Evolutionary conservation across 2,797 vertebrate genomes (phyloP), one percentile per base, ranked within the genome.

Genomic region (Monodelphis domestica): DNA sequence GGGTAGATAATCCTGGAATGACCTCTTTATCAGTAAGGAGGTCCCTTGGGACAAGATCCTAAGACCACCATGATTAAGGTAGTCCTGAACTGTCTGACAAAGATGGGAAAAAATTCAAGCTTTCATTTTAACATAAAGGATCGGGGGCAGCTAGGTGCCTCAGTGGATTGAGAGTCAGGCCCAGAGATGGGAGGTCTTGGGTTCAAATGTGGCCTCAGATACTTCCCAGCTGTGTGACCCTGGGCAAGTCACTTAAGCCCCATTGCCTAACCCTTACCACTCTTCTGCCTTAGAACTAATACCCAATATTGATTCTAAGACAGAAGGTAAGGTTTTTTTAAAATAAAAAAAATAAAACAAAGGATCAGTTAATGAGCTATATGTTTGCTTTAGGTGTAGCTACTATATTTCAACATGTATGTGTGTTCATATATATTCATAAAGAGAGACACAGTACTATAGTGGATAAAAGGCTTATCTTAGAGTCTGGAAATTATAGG

Each of bases 1-100:
- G 95, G 95, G 96, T 97, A 96, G 96, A 96, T 90, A 91, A 94
- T 96, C 97, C 95, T 91, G 93, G 93, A 96, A 91, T 97, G 98
- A 98, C 97, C 95, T 95, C 96, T 96, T 94, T 98, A 94, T 95
- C 93, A 53, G 55, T 89, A 95, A 93, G 94, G 96, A 96, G 95
- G 93, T 88, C 95, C 91, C 94, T 95, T 95, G 5, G 57, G 92
- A 38, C 91, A 96, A 97, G 94, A 45, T 96, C 94, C 90, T 51
- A 59, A 97, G 97, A 95, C 88, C 91, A 97, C 94, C 92, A 95
- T 84, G 30, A 91, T 78, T 91, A 94, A 93, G 50, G 90, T 94
- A 2, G 90, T 56, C 84, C 90, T 94, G 95, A 84, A 91, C 92
- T 91, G 91, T 97, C 91, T 94, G 94, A 95, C 59, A 38, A 96